Evolutionary conservation across 2,113 vertebrate species (phyloP).

Genomic region (Verasper variegatus): DNA sequence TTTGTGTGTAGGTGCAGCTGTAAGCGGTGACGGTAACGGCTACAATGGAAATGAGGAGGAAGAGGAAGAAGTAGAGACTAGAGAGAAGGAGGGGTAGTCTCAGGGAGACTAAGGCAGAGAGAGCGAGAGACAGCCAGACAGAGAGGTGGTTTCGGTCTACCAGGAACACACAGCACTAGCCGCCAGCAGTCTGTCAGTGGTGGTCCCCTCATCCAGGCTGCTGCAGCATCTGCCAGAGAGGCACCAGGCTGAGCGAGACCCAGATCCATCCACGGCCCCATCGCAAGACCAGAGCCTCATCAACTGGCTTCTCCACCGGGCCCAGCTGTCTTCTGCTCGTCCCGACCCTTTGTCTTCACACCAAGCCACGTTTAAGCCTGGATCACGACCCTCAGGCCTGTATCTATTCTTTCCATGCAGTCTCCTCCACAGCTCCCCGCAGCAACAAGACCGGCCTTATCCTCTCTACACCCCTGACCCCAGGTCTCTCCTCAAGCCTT

Average conservation of each 20-base stretch:
- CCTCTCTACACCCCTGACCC: conserved; percentile 17
- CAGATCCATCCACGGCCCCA: conserved; percentile 61
- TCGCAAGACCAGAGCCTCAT: conserved; percentile 63
- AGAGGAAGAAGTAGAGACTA: conserved; percentile 48
- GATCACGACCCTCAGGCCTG: conserved; percentile 51
- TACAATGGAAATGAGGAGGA: conserved; percentile 43
- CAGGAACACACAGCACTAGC: conserved; percentile 70
- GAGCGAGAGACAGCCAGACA: conserved; percentile 61
- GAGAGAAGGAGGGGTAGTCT: conserved; percentile 39
- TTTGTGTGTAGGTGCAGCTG: conserved; percentile 54
- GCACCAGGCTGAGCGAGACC: conserved; percentile 74
- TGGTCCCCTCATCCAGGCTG: conserved; percentile 84
- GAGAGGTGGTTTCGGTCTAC: conserved; percentile 72
- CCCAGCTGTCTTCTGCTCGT: conserved; percentile 60
- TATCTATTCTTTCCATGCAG: conserved; percentile 40
- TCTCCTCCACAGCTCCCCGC: conserved; percentile 14
- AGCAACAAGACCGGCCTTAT: conserved; percentile 28
- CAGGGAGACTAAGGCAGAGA: conserved; percentile 32
- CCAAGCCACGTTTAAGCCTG: conserved; percentile 53
- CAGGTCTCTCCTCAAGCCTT: conserved; percentile 12
- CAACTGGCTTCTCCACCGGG: conserved; percentile 62
- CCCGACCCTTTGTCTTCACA: conserved; percentile 54
- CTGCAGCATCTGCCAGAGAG: conserved; percentile 89
- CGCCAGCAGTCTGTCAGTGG: conserved; percentile 78
- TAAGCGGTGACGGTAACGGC: conserved; percentile 27